Evolutionary conservation across 1,140 invertebrate genomes (phyloP), one percentile per base, ranked within the genome.

Genomic region (Atta colombica): DNA sequence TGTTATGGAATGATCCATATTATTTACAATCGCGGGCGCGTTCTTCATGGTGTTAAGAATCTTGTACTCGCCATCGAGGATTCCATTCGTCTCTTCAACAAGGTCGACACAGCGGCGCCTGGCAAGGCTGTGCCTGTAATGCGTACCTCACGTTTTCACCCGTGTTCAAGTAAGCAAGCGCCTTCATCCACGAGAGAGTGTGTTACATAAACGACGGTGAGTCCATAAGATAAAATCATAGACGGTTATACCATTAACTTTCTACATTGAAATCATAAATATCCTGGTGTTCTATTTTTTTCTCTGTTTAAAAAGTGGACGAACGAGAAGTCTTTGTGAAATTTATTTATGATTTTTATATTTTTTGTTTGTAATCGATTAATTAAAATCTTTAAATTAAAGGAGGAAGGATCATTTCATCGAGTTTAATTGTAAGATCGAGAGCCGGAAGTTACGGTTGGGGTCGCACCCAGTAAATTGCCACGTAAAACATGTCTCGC

Each of bases 51-150:
- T 18, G 21, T 4, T 53, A 25, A 69, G 65, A 81, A 53, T 55
- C 39, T 77, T 35, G 68, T 39, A 66, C 81, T 58, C 82, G 75
- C 85, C 81, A 81, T 72, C 85, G 88, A 91, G 77, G 84, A 92
- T 93, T 89, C 82, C 85, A 86, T 66, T 86, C 91, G 89, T 91
- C 91, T 91, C 86, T 77, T 65, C 80, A 66, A 35, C 92, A 94
- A 94, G 93, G 93, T 92, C 92, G 92, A 93, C 91, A 91, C 88
- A 89, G 90, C 91, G 92, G 93, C 93, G 93, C 92, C 92, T 93
- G 68, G 88, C 92, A 93, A 93, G 93, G 92, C 87, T 93, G 87
- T 65, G 72, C 55, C 16, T 60, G 65, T 87, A 88, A 74, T 71
- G 87, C 69, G 75, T 61, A 85, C 90, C 87, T 80, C 68, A 89